Base-by-base conservation (phyloP, 1,140 invertebrate genomes). In the Babylonia areolata region DNA sequence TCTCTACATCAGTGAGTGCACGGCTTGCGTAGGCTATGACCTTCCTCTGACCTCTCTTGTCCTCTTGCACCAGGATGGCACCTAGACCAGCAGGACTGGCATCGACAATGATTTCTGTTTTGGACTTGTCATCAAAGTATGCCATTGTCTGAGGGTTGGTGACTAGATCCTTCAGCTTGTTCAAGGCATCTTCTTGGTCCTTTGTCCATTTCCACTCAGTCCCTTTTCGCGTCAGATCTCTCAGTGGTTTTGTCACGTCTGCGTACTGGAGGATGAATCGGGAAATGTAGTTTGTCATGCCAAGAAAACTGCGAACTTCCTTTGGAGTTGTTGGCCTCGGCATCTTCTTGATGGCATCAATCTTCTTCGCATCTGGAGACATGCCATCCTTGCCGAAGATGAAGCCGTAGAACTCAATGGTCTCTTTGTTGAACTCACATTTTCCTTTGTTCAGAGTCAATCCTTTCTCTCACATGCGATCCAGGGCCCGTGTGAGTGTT, bases 361-460 rank as follows among this genome's bases (percentile, higher is more conserved):
- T 28, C 2, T 42, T 46, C 20, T 40, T 40, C 15, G 31, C 28
- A 28, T 73, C 71, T 12, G 71, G 71, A 33, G 71, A 73, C 23
- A 73, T 73, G 71, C 71, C 71, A 35, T 73, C 23, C 31, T 37
- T 33, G n/a, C 71, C 71, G 23, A 73, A 73, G 35, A 73, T 23
- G 23, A 73, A 73, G n/a, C 71, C 71, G 42, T 69, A 83, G 58
- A 39, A 20, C 37, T 37, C 54, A 1, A 39, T 58, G n/a, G 37
- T 28, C 11, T 40, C 46, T 64, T 83, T 75, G 46, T 54, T 69
- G 39, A 87, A 81, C 69, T 84, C 33, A 84, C 81, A 86, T 33
- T 86, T 86, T 33, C 12, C 46, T 31, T 51, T 42, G 40, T 86
- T 86, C 28, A 86, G 3, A 35, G 86, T 87, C 28, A 87, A 71